Percentiles rank a stretch among this genome's conserved stretches.
Conservation (phyloP, 2,797 vertebrate genomes). For the Characodon lateralis region DNA sequence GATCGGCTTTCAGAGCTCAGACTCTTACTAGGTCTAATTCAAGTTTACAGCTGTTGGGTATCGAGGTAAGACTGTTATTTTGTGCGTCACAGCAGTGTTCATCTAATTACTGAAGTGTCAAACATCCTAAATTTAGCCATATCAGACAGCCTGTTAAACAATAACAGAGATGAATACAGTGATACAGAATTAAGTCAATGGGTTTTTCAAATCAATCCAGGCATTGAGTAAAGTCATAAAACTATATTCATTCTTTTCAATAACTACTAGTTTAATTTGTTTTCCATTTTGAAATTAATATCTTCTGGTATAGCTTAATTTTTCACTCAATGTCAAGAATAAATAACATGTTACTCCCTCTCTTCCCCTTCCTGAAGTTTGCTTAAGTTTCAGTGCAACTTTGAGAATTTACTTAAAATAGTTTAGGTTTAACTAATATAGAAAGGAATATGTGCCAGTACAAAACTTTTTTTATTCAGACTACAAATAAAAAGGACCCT, state of each 20-base stretch:
- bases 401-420: neutral
- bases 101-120: neutral
- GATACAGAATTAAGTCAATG: neutral
- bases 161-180: neutral
- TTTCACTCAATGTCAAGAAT: neutral
- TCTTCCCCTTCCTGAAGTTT: neutral
- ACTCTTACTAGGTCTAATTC: slow-evolving; percentile 16
- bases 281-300: neutral
- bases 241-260: neutral
- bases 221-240: neutral
- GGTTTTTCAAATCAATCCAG: neutral
- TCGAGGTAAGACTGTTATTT: slow-evolving; percentile 1
- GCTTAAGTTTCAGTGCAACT: neutral
- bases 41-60: slow-evolving; percentile 12
- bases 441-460: too few relatives aligned
- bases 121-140: slow-evolving; percentile 15
- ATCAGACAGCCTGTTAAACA: slow-evolving; percentile 16
- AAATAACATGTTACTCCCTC: neutral
- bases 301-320: neutral
- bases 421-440: neutral
- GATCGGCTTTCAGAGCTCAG: slow-evolving; percentile 20
- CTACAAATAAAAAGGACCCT: neutral
- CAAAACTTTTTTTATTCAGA: neutral
- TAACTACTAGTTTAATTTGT: neutral
- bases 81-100: neutral